These are phyloP conservation scores for Drosophila orena DNA, from an alignment of 1,140 invertebrate species.

Conservation along the genomic window DNA sequence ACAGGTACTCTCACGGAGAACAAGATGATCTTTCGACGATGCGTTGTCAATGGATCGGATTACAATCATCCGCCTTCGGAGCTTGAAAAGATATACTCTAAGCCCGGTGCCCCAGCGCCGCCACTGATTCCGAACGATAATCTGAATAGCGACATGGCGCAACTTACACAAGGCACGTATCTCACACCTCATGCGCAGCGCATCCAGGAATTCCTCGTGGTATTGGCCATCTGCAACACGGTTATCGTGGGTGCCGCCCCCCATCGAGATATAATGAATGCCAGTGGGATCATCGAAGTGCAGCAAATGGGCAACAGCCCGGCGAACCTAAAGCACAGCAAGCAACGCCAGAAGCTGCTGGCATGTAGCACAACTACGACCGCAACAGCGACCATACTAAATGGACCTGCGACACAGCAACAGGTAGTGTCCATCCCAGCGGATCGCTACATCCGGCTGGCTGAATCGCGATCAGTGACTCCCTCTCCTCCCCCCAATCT, in stretches of 20 bases:
- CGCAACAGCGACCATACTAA: constrained; percentile 55
- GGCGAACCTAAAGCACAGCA: constrained; percentile 48
- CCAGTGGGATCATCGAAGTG: constrained; percentile 89
- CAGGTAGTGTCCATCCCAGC: constrained; percentile 56
- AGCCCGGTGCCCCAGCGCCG: constrained; percentile 86
- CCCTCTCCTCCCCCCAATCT: constrained; percentile 89
- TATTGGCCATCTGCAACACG: constrained; percentile 97
- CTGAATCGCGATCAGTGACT: constrained; percentile 90
- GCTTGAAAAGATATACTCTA: constrained; percentile 85
- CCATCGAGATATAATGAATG: constrained; percentile 95
- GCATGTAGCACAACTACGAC: constrained; percentile 45
- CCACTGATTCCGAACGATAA: constrained; percentile 88
- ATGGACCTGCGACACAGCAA: constrained; percentile 40
- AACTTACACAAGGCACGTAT: constrained; percentile 61
- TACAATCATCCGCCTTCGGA: constrained; percentile 92
- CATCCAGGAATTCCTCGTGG: constrained; percentile 96
- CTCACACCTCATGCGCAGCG: constrained; percentile 81
- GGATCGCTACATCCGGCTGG: constrained; percentile 88
- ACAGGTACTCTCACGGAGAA: constrained; percentile 99
- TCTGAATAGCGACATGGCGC: constrained; percentile 88
- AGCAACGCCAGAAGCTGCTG: constrained; percentile 41
- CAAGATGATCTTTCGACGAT: constrained; percentile 97
- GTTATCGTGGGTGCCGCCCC: constrained; percentile 96
- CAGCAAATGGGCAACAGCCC: constrained; percentile 58
- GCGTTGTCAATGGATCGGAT: constrained; percentile 94